phyloP scores from a whole-genome alignment of 1,140 invertebrate species.

The Drosophila yakuba region DNA sequence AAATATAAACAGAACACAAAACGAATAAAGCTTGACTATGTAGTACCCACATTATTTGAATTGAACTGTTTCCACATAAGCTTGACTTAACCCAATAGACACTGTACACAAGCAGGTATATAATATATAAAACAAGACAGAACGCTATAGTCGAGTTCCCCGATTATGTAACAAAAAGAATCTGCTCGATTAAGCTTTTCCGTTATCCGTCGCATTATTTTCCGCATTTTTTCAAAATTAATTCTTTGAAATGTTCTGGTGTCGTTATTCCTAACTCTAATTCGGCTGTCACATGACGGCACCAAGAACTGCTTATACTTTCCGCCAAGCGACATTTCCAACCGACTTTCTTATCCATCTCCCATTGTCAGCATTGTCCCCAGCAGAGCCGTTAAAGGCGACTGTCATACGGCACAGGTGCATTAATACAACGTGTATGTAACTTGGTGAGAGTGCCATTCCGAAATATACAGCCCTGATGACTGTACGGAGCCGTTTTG shows the following conservation, averaged over 20 bases:
- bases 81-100: too few relatives aligned
- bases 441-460: neutral
- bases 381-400: slow-evolving; percentile 28
- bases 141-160: too few relatives aligned
- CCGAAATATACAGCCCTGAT: neutral
- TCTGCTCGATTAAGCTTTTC: too few relatives aligned
- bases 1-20: too few relatives aligned
- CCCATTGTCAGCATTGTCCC: slow-evolving; percentile 1
- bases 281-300: slow-evolving; percentile 29
- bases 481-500: slow-evolving; percentile 1
- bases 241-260: slow-evolving; percentile 8
- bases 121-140: too few relatives aligned
- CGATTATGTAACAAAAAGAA: too few relatives aligned
- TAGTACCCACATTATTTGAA: too few relatives aligned
- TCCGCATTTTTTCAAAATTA: slow-evolving; percentile 8
- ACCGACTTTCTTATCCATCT: neutral
- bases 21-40: too few relatives aligned
- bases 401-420: slow-evolving; percentile 24
- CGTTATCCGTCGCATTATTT: neutral
- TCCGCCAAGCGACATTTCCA: neutral
- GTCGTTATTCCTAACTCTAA: slow-evolving; percentile 5
- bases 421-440: slow-evolving; percentile 8
- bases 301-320: slow-evolving; percentile 25
- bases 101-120: too few relatives aligned
- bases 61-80: too few relatives aligned